These are phyloP conservation scores for Elmis aenea DNA, from an alignment of 2,888 invertebrate genomes.

Conservation along the genomic window DNA sequence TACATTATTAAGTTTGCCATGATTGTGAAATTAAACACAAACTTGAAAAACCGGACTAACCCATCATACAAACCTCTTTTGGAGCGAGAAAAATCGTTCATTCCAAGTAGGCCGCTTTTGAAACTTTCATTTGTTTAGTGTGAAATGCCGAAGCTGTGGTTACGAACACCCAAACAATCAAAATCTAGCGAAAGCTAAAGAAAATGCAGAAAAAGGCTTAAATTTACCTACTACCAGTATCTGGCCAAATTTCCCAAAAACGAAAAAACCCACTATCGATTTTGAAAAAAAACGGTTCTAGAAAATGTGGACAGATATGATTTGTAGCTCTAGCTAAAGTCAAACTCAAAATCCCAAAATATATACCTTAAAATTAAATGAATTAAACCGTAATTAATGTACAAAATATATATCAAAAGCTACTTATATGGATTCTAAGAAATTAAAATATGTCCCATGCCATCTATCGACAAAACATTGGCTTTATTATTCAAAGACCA, in stretches of 20 bases:
- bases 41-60: too few relatives aligned
- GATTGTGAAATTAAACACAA: too few relatives aligned
- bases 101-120: too few relatives aligned
- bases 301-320: too few relatives aligned
- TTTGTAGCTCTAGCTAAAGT: slow-evolving; percentile 21
- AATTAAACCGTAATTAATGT: slow-evolving; percentile 24
- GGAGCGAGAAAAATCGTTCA: too few relatives aligned
- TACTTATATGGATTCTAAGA: slow-evolving; percentile 17
- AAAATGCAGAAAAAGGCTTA: slow-evolving; percentile 40
- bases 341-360: slow-evolving; percentile 22
- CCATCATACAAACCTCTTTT: too few relatives aligned
- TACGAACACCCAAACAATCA: slow-evolving; percentile 21
- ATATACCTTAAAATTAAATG: slow-evolving; percentile 22
- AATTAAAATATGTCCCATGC: slow-evolving; percentile 22
- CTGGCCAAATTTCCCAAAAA: slow-evolving; percentile 1
- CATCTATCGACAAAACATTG: slow-evolving; percentile 23
- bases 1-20: too few relatives aligned
- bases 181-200: slow-evolving; percentile 44
- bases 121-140: too few relatives aligned
- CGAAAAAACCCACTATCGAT: neutral
- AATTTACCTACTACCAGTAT: slow-evolving; percentile 35
- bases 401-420: slow-evolving; percentile 27
- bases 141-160: too few relatives aligned
- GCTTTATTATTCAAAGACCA: slow-evolving; percentile 23
- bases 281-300: too few relatives aligned